Evolutionary conservation across 2,888 invertebrate genomes (phyloP).

Genomic region (Endomychus coccineus): DNA sequence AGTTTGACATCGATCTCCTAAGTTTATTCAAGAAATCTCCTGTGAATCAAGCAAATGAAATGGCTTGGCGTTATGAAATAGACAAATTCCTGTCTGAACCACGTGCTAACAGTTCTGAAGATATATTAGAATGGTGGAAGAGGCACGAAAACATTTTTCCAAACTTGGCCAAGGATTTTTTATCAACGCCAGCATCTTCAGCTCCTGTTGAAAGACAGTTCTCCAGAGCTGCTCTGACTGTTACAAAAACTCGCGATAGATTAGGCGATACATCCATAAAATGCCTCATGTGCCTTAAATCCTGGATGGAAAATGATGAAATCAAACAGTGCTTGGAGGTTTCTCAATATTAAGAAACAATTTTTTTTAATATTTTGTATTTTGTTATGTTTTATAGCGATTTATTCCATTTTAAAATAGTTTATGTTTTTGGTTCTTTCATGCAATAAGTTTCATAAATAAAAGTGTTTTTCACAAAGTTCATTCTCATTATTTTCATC

Average conservation of each 20-base stretch:
- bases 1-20: conserved; percentile 5
- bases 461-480: no score
- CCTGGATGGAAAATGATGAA: conserved; percentile 9
- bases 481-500: conserved; percentile 2
- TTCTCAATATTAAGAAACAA: conserved; percentile 5
- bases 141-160: conserved; percentile 16
- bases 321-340: conserved; percentile 6
- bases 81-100: conserved; percentile 19
- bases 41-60: conserved; percentile 10
- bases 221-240: conserved; percentile 18
- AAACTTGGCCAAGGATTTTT: conserved; percentile 18
- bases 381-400: conserved; percentile 1
- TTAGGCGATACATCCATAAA: conserved; percentile 9
- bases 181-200: conserved; percentile 18
- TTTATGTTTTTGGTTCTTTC: conserved; percentile 2
- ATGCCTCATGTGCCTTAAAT: conserved; percentile 15
- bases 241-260: conserved; percentile 16
- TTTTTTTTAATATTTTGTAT: conserved; percentile 6
- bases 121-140: conserved; percentile 19
- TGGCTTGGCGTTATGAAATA: conserved; percentile 19
- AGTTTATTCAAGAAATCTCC: conserved; percentile 9
- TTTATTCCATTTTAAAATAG: neutral
- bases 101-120: conserved; percentile 17
- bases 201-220: conserved; percentile 19
- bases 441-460: no score